A percentile compares a stretch with the other conserved stretches of the same genome.
phyloP scores from a whole-genome alignment of 2,888 invertebrate genomes.

The Pollenia amentaria region DNA sequence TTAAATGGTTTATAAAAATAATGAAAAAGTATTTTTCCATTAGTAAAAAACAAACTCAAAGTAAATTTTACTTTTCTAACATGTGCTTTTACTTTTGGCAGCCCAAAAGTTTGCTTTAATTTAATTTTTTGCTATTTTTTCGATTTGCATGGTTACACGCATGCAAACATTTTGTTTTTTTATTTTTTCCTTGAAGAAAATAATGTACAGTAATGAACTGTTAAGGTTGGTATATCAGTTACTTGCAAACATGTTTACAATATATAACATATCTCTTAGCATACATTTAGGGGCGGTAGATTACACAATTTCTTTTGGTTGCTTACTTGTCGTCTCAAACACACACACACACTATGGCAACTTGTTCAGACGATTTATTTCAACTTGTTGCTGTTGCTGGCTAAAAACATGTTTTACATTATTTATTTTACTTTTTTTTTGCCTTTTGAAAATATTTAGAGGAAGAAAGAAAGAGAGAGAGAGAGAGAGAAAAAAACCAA shows the following conservation, averaged over 20 bases:
- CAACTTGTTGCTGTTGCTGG: conserved; percentile 67
- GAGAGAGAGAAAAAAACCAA: background rate
- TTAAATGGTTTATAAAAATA: background rate
- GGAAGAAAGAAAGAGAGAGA: background rate
- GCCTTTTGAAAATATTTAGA: background rate
- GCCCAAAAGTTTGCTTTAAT: background rate
- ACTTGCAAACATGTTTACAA: conserved; percentile 11
- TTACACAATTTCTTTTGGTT: background rate
- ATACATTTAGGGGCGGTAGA: conserved; percentile 53
- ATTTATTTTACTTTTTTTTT: conserved; percentile 2
- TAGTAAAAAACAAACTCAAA: background rate
- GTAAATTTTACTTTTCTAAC: too few relatives aligned
- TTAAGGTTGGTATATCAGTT: background rate
- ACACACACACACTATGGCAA: background rate
- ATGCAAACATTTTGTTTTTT: background rate
- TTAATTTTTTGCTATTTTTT: background rate
- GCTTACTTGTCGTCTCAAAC: background rate
- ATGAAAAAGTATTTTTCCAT: background rate
- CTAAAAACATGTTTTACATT: background rate
- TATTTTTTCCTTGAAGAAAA: background rate
- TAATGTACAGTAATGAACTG: background rate
- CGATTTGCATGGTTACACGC: background rate
- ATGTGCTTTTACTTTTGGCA: background rate
- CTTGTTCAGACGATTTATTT: conserved; percentile 44
- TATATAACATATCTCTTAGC: background rate